Evolutionary conservation across 2,888 invertebrate species (phyloP), one percentile per base, ranked within the genome.

Genomic region (Neoaliturus tenellus): DNA sequence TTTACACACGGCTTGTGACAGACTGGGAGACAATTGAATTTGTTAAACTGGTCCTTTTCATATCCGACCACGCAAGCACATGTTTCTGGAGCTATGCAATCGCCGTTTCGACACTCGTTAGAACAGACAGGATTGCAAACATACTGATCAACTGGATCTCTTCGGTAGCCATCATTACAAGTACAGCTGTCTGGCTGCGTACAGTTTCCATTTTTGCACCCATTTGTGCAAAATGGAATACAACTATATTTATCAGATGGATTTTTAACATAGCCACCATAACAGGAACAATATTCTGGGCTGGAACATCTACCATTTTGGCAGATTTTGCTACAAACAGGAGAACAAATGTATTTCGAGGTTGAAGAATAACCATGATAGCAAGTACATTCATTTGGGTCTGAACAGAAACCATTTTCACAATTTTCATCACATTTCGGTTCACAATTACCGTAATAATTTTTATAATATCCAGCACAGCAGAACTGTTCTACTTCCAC

Each of bases 171-270:
- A 20, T 69, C 10, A 20, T 69, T 35, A 39, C 69, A 69, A 31
- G 69, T 5, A 23, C 69, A 69, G 69, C 35, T 20, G 6, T 81
- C 44, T 6, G 81, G 81, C 31, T 62, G n/a, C 6, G 67, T 28
- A 69, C 81, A 81, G 0, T 10, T n/a, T n/a, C 41, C 41, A 44
- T 81, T 81, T 28, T 41, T 0, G 12, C 81, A 81, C 2, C 48
- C 44, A 39, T 44, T n/a, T 0, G 3, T 28, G 48, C 81, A 81
- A 4, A 67, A 25, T n/a, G 81, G 81, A 25, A 17, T 67, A 28
- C 75, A 44, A 23, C 17, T 28, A n/a, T 67, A 31, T 33, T 17
- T 28, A 35, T 33, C 20, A 6, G 20, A 14, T 14, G 17, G 5
- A 33, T 67, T 23, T 17, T 67, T 67, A 20, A 25, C n/a, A 8